These are phyloP conservation scores for Oligia strigilis DNA, from an alignment of 2,888 invertebrate genomes.

Conservation along the genomic window DNA sequence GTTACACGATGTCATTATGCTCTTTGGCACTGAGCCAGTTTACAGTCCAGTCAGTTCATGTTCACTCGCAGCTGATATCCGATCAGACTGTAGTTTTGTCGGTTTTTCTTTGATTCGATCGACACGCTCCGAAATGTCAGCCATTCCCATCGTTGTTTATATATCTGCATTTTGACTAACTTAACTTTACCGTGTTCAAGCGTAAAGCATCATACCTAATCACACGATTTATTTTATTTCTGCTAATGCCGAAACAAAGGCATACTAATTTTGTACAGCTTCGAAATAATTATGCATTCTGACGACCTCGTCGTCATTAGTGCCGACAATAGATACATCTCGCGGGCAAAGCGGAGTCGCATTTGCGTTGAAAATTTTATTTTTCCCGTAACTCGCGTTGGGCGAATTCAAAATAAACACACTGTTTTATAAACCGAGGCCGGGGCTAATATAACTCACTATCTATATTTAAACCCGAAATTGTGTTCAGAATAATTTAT, in stretches of 20 bases:
- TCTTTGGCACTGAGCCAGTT: conserved; percentile 78
- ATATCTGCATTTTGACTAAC: conserved; percentile 20
- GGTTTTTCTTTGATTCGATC: conserved; percentile 55
- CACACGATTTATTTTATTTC: conserved; percentile 55
- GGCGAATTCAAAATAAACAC: conserved; percentile 84
- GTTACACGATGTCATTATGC: conserved; percentile 74
- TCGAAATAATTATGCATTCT: conserved; percentile 71
- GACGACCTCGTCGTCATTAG: conserved; percentile 70
- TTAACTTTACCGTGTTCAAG: conserved; percentile 15
- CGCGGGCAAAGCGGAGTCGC: conserved; percentile 32
- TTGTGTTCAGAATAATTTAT: conserved; percentile 51
- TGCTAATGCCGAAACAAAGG: conserved; percentile 72
- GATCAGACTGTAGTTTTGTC: conserved; percentile 65
- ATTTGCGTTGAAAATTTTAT: conserved; percentile 72
- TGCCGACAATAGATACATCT: conserved; percentile 65
- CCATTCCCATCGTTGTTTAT: conserved; percentile 8
- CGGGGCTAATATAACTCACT: conserved; percentile 76
- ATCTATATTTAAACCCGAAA: conserved; percentile 69
- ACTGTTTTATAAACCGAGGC: conserved; percentile 83
- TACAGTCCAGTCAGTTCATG: conserved; percentile 69
- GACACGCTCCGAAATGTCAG: conserved; percentile 16
- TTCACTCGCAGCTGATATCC: conserved; percentile 68
- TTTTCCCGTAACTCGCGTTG: conserved; percentile 79
- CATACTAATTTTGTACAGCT: conserved; percentile 70
- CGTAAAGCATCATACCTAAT: conserved; percentile 14